Conservation (phyloP, 2,113 vertebrate species). For the Embiotoca jacksoni region DNA sequence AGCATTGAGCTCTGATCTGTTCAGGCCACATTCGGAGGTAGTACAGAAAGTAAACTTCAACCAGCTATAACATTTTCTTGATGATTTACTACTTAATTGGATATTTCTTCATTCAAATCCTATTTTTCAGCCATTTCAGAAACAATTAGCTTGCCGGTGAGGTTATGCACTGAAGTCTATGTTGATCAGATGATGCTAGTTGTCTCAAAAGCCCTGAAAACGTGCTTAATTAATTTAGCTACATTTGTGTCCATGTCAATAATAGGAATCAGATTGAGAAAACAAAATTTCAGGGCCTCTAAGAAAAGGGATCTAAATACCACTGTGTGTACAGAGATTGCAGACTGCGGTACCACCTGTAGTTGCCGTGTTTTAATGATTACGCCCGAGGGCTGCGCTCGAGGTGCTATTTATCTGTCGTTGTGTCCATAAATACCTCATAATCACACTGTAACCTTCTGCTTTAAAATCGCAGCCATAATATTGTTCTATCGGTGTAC, state of each 20-base stretch:
- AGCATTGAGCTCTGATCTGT: too few relatives aligned
- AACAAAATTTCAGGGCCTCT: conserved; percentile 7
- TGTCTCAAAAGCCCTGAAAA: neutral
- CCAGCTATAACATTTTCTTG: too few relatives aligned
- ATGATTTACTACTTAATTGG: too few relatives aligned
- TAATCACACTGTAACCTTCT: conserved; percentile 59
- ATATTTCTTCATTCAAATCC: too few relatives aligned
- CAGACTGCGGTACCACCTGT: conserved; percentile 17
- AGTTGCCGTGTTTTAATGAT: conserved; percentile 46
- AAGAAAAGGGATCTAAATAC: conserved; percentile 2
- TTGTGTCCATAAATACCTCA: conserved; percentile 68
- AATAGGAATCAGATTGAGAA: conserved; percentile 16
- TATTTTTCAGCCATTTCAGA: neutral
- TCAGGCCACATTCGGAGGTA: too few relatives aligned
- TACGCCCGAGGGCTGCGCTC: conserved; percentile 55
- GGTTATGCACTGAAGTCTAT: neutral
- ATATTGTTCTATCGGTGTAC: conserved; percentile 39
- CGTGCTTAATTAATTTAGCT: too few relatives aligned
- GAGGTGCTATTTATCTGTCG: conserved; percentile 64
- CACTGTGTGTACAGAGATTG: conserved; percentile 5
- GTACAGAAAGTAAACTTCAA: too few relatives aligned
- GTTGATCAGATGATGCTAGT: neutral
- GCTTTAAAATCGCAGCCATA: conserved; percentile 28
- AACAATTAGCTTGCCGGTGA: neutral
- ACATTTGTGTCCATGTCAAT: neutral